Evolutionary conservation across 2,888 invertebrate species (phyloP), one percentile per base, ranked within the genome.

Genomic region (Phymatocera aterrima): DNA sequence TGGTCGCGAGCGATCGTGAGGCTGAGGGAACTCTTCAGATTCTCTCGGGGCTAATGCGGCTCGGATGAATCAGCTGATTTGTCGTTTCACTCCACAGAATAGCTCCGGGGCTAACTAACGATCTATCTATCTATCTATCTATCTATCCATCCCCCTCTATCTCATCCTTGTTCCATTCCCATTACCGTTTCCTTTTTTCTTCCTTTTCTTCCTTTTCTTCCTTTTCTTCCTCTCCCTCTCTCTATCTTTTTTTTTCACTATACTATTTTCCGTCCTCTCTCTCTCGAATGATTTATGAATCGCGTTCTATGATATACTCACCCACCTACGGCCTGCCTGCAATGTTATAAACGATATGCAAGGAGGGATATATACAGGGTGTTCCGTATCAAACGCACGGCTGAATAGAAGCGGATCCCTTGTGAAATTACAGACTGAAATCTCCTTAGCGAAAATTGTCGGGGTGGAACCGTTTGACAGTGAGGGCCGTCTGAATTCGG

Each of bases 61-160:
- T 15, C 24, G 72, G 43, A 51, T 72, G 51, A 72, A 72, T 72
- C 72, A 51, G 72, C 72, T 48, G 72, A 72, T 72, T 72, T 72
- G 51, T 72, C 72, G 72, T 72, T 72, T 72, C 72, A 72, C 72
- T 72, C 51, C 72, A 72, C 31, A 51, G 72, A 72, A 72, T 28
- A 51, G 31, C 72, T 34, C 5, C n/a, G 48, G 72, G 34, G 10
- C 54, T 8, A 8, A 15, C n/a, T 6, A 18, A 18, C 8, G 2
- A 28, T 12, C 24, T n/a, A n/a, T n/a, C 74, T 12, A n/a, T 24
- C 74, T 72, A 46, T 57, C 21, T 75, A 34, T 57, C 68, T 68
- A 37, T 12, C 78, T 78, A 37, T 54, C 37, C 31, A 8, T 46
- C 21, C 48, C 6, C 43, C 31, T 64, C n/a, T 34, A n/a, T 37